Evolutionary conservation across 1,140 invertebrate genomes (phyloP).

Genomic region (Lerema accius): DNA sequence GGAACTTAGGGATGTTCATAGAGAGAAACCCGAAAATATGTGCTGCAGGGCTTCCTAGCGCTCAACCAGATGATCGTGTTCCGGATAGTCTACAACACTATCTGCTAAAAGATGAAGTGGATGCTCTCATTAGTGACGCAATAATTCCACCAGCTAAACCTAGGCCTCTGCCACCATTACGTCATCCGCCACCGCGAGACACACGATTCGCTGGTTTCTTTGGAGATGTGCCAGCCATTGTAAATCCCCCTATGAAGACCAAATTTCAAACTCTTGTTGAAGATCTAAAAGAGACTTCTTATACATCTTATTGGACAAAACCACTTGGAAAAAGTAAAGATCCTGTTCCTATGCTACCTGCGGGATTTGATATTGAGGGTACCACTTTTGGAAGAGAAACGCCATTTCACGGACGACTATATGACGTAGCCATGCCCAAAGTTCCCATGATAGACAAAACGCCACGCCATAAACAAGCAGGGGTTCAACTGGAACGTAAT

Average conservation of each 20-base stretch:
- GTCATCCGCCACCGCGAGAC: slow-evolving; percentile 54
- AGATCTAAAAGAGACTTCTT: slow-evolving; percentile 80
- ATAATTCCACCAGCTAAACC: slow-evolving; percentile 61
- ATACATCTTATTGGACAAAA: slow-evolving; percentile 81
- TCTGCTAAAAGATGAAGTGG: slow-evolving; percentile 75
- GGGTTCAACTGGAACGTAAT: slow-evolving; percentile 65
- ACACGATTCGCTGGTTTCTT: slow-evolving; percentile 58
- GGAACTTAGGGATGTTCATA: slow-evolving; percentile 64
- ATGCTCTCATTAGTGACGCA: slow-evolving; percentile 75
- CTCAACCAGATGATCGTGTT: slow-evolving; percentile 62
- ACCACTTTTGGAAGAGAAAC: slow-evolving; percentile 79
- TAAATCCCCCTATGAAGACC: slow-evolving; percentile 72
- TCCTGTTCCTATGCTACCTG: slow-evolving; percentile 76
- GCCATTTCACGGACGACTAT: slow-evolving; percentile 55
- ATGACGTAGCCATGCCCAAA: slow-evolving; percentile 70
- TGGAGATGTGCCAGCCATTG: slow-evolving; percentile 51
- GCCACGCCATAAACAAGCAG: slow-evolving; percentile 62
- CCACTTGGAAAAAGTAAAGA: slow-evolving; percentile 71
- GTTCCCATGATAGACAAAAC: slow-evolving; percentile 63
- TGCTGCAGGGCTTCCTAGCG: slow-evolving; percentile 71
- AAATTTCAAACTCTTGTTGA: slow-evolving; percentile 79
- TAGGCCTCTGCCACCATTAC: slow-evolving; percentile 57
- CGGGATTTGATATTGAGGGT: slow-evolving; percentile 67
- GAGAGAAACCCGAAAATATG: slow-evolving; percentile 63
- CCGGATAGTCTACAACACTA: slow-evolving; percentile 69